phyloP scores from a whole-genome alignment of 2,113 vertebrate species.

The Cyanoderma ruficeps region DNA sequence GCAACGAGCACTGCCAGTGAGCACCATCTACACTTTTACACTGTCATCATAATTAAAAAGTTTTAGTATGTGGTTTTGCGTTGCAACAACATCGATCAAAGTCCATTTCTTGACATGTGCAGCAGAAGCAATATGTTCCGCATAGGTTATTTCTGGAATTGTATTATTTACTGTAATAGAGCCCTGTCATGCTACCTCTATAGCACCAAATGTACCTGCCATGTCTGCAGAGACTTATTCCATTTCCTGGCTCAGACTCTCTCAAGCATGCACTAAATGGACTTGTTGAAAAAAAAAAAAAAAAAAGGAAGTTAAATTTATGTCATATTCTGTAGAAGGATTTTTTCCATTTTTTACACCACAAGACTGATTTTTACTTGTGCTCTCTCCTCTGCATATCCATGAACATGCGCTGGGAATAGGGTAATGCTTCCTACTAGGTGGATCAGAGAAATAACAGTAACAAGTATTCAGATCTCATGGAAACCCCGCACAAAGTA shows the following conservation, averaged over 20 bases:
- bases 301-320: neutral
- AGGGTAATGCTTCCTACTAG: neutral
- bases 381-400: neutral
- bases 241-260: constrained; percentile 4
- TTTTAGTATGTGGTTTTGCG: constrained; percentile 72
- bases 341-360: neutral
- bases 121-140: constrained; percentile 76
- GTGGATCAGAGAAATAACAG: neutral
- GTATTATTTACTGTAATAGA: constrained; percentile 75
- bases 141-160: constrained; percentile 76
- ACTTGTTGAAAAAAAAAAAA: neutral
- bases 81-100: constrained; percentile 74
- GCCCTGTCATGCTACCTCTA: constrained; percentile 55
- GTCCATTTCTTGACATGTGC: constrained; percentile 70
- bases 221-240: constrained; percentile 17
- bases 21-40: constrained; percentile 36
- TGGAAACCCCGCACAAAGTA: neutral
- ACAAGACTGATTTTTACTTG: neutral
- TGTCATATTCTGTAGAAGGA: neutral
- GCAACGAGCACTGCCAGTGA: constrained; percentile 14
- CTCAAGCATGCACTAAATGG: constrained; percentile 35
- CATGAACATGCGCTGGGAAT: neutral
- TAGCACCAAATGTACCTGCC: constrained; percentile 53
- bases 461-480: neutral
- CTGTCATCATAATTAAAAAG: constrained; percentile 75